phyloP scores from a whole-genome alignment of 2,113 vertebrate species.

The Sinocyclocheilus maitianheensis region DNA sequence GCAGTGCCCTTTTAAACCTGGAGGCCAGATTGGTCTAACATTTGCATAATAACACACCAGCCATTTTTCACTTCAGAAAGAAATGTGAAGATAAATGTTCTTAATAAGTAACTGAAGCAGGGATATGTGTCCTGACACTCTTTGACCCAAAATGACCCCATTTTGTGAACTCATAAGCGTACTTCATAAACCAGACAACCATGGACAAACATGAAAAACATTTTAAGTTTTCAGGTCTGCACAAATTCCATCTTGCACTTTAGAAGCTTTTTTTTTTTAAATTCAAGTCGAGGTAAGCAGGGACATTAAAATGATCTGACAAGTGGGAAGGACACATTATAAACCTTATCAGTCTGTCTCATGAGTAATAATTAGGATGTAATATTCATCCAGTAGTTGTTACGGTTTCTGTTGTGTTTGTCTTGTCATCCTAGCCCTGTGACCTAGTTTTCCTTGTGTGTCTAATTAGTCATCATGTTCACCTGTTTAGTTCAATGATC shows the following conservation, averaged over 20 bases:
- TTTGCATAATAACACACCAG: background rate
- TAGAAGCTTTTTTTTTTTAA: too few relatives aligned
- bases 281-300: too few relatives aligned
- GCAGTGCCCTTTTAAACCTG: conserved; percentile 6
- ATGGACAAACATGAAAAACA: background rate
- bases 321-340: too few relatives aligned
- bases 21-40: background rate
- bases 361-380: too few relatives aligned
- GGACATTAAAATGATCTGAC: too few relatives aligned
- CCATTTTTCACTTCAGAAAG: background rate
- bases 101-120: background rate
- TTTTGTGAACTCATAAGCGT: background rate
- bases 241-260: background rate
- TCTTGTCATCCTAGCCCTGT: too few relatives aligned
- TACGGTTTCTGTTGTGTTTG: too few relatives aligned
- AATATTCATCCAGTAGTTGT: too few relatives aligned
- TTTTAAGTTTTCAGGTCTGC: background rate
- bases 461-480: too few relatives aligned
- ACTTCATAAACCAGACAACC: background rate
- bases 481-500: too few relatives aligned
- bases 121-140: background rate
- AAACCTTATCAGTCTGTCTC: too few relatives aligned
- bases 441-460: too few relatives aligned
- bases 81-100: background rate
- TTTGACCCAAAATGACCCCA: background rate